A percentile compares a stretch with the other conserved stretches of the same genome.
These are phyloP conservation scores for Chouioia cunea DNA, from an alignment of 2,888 invertebrate genomes.

Conservation along the genomic window DNA sequence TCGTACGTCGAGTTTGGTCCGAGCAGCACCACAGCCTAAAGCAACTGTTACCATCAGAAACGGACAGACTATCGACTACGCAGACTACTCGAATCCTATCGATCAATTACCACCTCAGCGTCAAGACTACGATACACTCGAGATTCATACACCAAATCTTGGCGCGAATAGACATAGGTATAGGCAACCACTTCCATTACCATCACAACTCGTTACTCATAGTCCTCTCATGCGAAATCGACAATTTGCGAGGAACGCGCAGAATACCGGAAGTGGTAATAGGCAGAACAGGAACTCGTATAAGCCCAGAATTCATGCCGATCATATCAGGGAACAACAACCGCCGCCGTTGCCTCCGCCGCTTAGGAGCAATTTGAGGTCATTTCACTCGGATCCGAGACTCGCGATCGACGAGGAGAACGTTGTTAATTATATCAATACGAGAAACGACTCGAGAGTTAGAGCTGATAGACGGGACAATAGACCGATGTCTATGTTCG, in stretches of 20 bases:
- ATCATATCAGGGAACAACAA: slow-evolving; percentile 61
- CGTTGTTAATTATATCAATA: background rate
- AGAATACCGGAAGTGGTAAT: slow-evolving; percentile 29
- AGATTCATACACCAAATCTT: slow-evolving; percentile 45
- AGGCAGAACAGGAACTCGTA: slow-evolving; percentile 52
- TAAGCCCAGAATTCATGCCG: slow-evolving; percentile 57
- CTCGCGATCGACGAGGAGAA: slow-evolving; percentile 56
- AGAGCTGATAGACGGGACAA: slow-evolving; percentile 50
- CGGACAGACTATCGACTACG: slow-evolving; percentile 53
- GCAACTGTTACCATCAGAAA: slow-evolving; percentile 36
- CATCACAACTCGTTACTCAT: slow-evolving; percentile 48
- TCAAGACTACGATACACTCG: slow-evolving; percentile 51
- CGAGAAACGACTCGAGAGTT: no score
- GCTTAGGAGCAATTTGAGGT: slow-evolving; percentile 50
- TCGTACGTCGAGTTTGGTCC: slow-evolving; percentile 4
- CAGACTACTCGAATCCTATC: slow-evolving; percentile 61
- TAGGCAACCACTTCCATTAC: slow-evolving; percentile 4
- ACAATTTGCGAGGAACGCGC: slow-evolving; percentile 10
- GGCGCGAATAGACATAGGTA: slow-evolving; percentile 23
- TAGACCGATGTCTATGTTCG: slow-evolving; percentile 61
- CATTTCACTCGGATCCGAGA: slow-evolving; percentile 63
- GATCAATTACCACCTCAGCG: slow-evolving; percentile 54
- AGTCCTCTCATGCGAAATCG: slow-evolving; percentile 57
- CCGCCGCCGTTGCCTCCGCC: slow-evolving; percentile 45
- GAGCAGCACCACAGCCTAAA: slow-evolving; percentile 41